Percentiles rank a stretch among this genome's conserved stretches.
These are phyloP conservation scores for Drosophila robusta DNA, from an alignment of 2,888 invertebrate species.

Conservation along the genomic window DNA sequence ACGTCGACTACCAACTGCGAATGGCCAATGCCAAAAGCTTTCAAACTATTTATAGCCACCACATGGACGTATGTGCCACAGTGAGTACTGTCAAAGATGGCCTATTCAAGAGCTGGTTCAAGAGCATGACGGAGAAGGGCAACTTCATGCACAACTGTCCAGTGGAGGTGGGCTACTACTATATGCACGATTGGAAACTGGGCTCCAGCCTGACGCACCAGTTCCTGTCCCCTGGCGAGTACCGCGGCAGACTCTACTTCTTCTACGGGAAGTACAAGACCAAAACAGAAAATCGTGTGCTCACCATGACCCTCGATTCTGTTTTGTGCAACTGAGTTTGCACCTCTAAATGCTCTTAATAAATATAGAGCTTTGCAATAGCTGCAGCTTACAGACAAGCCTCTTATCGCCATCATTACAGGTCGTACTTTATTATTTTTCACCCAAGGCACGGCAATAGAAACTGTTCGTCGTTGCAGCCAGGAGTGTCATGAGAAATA, in stretches of 20 bases:
- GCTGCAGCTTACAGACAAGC: slow-evolving; percentile 56
- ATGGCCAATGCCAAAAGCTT: slow-evolving; percentile 61
- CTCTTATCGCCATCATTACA: slow-evolving; percentile 41
- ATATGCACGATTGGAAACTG: slow-evolving; percentile 62
- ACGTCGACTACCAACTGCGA: slow-evolving; percentile 57
- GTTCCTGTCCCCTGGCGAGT: slow-evolving; percentile 50
- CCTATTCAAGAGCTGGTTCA: slow-evolving; percentile 63
- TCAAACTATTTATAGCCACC: slow-evolving; percentile 57
- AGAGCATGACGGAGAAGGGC: slow-evolving; percentile 51
- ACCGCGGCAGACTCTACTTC: slow-evolving; percentile 7
- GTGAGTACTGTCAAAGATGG: slow-evolving; percentile 52
- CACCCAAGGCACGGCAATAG: slow-evolving; percentile 20
- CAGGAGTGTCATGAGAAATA: slow-evolving; percentile 52
- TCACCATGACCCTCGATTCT: slow-evolving; percentile 5
- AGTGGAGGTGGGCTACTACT: slow-evolving; percentile 57
- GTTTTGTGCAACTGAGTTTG: slow-evolving; percentile 21
- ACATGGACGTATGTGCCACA: slow-evolving; percentile 51
- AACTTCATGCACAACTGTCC: slow-evolving; percentile 73
- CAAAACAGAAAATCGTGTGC: slow-evolving; percentile 16
- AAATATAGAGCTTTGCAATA: slow-evolving; percentile 22
- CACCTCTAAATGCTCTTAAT: slow-evolving; percentile 17
- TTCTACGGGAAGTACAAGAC: slow-evolving; percentile 40
- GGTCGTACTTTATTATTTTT: slow-evolving; percentile 25
- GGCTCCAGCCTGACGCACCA: slow-evolving; percentile 43
- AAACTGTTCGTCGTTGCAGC: slow-evolving; percentile 20